phyloP scores from a whole-genome alignment of 2,113 vertebrate species.

The Pao palembangensis region DNA sequence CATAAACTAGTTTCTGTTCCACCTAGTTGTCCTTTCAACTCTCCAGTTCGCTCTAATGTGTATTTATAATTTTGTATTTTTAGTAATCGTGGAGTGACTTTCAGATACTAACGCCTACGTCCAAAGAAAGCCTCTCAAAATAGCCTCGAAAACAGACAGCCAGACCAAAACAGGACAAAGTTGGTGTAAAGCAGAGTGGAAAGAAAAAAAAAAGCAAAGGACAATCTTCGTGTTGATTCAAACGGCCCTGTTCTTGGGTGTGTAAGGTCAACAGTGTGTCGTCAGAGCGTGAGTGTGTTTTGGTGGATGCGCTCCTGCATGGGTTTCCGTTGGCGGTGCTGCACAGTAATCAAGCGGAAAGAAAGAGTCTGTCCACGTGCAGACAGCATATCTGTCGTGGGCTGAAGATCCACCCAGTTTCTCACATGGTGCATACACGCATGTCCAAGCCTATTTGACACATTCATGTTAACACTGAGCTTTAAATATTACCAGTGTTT shows the following conservation, averaged over 20 bases:
- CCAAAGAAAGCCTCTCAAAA: constrained; percentile 48
- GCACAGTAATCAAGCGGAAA: constrained; percentile 57
- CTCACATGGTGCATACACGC: constrained; percentile 30
- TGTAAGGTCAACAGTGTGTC: constrained; percentile 46
- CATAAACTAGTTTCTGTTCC: constrained; percentile 31
- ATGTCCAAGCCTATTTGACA: constrained; percentile 3
- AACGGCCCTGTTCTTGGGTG: constrained; percentile 55
- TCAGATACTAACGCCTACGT: constrained; percentile 19
- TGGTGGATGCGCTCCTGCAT: constrained; percentile 23
- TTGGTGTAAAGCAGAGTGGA: constrained; percentile 27
- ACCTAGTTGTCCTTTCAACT: constrained; percentile 43
- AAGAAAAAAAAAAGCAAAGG: constrained; percentile 48
- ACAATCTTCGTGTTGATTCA: constrained; percentile 59
- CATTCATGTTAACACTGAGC: constrained; percentile 13
- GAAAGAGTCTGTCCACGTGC: constrained; percentile 61
- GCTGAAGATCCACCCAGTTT: constrained; percentile 45
- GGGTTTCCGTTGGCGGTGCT: constrained; percentile 49
- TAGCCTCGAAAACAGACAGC: constrained; percentile 43
- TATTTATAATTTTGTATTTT: constrained; percentile 45
- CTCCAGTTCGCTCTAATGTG: constrained; percentile 50
- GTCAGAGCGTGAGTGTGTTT: constrained; percentile 35
- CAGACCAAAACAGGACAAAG: constrained; percentile 33
- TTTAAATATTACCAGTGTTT: constrained; percentile 32
- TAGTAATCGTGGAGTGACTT: constrained; percentile 25
- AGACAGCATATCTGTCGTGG: constrained; percentile 60